Base-by-base conservation (phyloP, 2,888 invertebrate genomes). In the Lasioglossum marginatum region DNA sequence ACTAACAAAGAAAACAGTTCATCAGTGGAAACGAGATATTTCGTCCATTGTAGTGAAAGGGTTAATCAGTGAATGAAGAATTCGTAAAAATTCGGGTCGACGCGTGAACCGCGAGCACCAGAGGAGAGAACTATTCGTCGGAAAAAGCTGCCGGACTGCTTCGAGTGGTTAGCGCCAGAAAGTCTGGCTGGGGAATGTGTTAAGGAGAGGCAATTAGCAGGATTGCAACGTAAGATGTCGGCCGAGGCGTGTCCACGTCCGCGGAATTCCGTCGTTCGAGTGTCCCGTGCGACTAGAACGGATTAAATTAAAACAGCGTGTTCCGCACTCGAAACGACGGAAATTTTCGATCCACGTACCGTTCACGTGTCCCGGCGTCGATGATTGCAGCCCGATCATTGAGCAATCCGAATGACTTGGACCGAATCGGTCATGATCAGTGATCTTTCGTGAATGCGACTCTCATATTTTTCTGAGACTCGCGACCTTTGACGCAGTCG, bases 341-440 rank as follows among this genome's bases (percentile, higher is more conserved):
- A 83, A 83, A 77, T 73, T 83, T 81, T 83, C 75, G 72, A 57
- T 52, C 14, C 82, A 68, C 82, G 68, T 31, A 31, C 14, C 45
- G 66, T 57, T 77, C 57, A 77, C 83, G 78, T 84, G 68, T 48
- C 57, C 23, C 63, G n/a, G 66, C 8, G 23, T 14, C 48, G 45
- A 52, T 52, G 10, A 57, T 27, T 14, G 31, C 14, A 45, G 48
- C 23, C 37, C 40, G 70, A 71, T 52, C 60, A 52, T 85, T 75
- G 71, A 78, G 84, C 75, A 85, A 84, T 82, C 57, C 40, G 52
- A 52, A 76, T 73, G 63, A 79, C 27, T 57, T 23, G 75, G 34
- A 31, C 27, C 16, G 8, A 34, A 52, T n/a, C 52, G 71, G 72
- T 74, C 77, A 27, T 60, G 81, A 77, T 71, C 68, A 60, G 57